Percentiles rank a stretch among this genome's conserved stretches.
These are phyloP conservation scores for Anthophora plumipes DNA, from an alignment of 2,888 invertebrate genomes.

Conservation along the genomic window DNA sequence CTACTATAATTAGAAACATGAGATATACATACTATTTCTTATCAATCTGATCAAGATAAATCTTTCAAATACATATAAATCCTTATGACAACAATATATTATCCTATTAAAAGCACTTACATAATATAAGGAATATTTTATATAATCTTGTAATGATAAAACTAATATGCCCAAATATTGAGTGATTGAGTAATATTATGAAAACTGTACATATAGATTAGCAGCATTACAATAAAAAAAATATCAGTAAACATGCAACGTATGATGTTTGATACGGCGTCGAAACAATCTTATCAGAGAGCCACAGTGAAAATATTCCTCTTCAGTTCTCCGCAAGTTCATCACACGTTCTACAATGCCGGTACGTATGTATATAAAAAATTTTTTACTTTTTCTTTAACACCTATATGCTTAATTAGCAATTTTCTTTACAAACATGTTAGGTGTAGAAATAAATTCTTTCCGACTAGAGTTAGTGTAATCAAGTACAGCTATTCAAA, in stretches of 20 bases:
- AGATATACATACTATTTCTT: not conserved
- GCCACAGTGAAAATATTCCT: slow-evolving; percentile 32
- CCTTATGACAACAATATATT: not conserved
- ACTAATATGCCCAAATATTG: not conserved
- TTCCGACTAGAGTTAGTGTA: no score
- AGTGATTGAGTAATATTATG: not conserved
- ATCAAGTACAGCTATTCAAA: no score
- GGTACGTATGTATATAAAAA: slow-evolving; percentile 30
- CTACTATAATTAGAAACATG: not conserved
- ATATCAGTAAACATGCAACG: slow-evolving; percentile 16
- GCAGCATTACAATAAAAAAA: not conserved
- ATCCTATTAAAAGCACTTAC: not conserved
- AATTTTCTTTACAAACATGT: not conserved
- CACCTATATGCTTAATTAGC: no score
- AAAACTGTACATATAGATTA: not conserved
- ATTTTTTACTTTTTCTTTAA: not conserved
- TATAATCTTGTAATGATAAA: not conserved
- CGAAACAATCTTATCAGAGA: slow-evolving; percentile 45
- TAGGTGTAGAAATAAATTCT: no score
- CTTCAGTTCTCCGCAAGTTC: slow-evolving; percentile 8
- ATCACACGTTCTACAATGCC: slow-evolving; percentile 20
- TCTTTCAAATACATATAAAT: not conserved
- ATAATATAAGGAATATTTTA: not conserved
- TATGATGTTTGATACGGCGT: slow-evolving; percentile 27
- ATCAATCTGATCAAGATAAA: not conserved